These are phyloP conservation scores for Dunckerocampus dactyliophorus DNA, from an alignment of 2,113 vertebrate species.

Conservation along the genomic window DNA sequence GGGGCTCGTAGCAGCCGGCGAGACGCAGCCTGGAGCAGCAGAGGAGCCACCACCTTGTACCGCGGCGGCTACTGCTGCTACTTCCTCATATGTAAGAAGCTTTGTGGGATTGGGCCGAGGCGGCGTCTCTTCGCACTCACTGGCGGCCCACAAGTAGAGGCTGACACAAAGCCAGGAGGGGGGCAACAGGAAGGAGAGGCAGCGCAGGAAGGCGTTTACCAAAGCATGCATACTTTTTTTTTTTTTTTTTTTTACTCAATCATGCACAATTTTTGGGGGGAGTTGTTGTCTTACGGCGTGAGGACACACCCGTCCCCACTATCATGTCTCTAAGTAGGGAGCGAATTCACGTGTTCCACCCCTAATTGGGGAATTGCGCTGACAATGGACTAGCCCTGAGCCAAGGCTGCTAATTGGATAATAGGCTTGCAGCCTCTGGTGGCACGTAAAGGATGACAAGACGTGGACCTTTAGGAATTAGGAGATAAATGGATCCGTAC, in stretches of 20 bases:
- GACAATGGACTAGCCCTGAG: slow-evolving; percentile 30
- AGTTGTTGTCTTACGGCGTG: background rate
- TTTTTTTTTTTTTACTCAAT: background rate
- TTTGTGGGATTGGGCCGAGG: slow-evolving; percentile 74
- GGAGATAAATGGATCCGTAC: background rate
- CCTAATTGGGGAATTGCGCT: slow-evolving; percentile 47
- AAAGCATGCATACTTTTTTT: slow-evolving; percentile 62
- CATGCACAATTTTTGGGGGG: slow-evolving; percentile 1
- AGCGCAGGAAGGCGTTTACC: slow-evolving; percentile 72
- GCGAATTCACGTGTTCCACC: slow-evolving; percentile 45
- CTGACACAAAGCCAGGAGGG: slow-evolving; percentile 73
- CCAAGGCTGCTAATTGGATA: slow-evolving; percentile 64
- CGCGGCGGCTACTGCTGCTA: slow-evolving; percentile 65
- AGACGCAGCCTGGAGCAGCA: slow-evolving; percentile 55
- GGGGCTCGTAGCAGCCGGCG: slow-evolving; percentile 64
- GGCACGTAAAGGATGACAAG: background rate
- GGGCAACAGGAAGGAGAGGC: slow-evolving; percentile 70
- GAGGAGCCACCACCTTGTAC: slow-evolving; percentile 1
- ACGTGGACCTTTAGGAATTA: background rate
- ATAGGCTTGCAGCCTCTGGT: slow-evolving; percentile 48
- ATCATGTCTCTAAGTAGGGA: slow-evolving; percentile 46
- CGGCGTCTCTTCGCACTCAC: slow-evolving; percentile 58
- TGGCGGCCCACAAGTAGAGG: slow-evolving; percentile 72
- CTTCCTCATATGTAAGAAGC: slow-evolving; percentile 79
- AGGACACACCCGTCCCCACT: background rate